Evolutionary conservation across 1,140 invertebrate genomes (phyloP).

Genomic region (Euborellia annulipes): DNA sequence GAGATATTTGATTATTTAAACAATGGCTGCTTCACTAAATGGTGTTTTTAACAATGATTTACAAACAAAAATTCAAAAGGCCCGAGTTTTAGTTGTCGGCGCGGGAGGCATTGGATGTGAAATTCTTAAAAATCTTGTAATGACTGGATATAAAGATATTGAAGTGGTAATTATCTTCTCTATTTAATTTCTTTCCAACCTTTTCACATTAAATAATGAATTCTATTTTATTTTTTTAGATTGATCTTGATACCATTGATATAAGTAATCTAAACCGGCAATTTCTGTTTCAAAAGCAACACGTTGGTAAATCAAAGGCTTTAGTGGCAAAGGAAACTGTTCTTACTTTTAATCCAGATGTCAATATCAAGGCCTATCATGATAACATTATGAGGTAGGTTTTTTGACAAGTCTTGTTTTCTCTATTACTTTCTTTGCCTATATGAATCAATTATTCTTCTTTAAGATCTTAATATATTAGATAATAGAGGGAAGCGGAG

Average conservation of each 20-base stretch:
- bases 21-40: constrained; percentile 45
- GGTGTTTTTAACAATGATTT: constrained; percentile 44
- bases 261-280: constrained; percentile 98
- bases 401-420: too few species aligned
- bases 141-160: constrained; percentile 86
- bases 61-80: constrained; percentile 26
- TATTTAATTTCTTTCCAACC: too few species aligned
- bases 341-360: constrained; percentile 73
- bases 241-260: constrained; percentile 98
- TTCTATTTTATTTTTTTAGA: constrained; percentile 47
- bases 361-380: constrained; percentile 77
- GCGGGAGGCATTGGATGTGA: constrained; percentile 99
- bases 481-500: too few species aligned
- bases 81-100: constrained; percentile 80
- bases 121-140: constrained; percentile 90
- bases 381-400: constrained; percentile 83
- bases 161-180: constrained; percentile 62
- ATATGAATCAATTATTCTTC: too few species aligned
- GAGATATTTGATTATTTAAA: too few species aligned
- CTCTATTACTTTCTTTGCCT: too few species aligned
- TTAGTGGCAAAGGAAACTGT: constrained; percentile 77
- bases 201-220: neutral
- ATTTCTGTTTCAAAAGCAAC: constrained; percentile 93
- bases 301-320: constrained; percentile 95
- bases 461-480: too few species aligned